Evolutionary conservation across 2,797 vertebrate species (phyloP).

Genomic region (Hapalemur alaotrensis): DNA sequence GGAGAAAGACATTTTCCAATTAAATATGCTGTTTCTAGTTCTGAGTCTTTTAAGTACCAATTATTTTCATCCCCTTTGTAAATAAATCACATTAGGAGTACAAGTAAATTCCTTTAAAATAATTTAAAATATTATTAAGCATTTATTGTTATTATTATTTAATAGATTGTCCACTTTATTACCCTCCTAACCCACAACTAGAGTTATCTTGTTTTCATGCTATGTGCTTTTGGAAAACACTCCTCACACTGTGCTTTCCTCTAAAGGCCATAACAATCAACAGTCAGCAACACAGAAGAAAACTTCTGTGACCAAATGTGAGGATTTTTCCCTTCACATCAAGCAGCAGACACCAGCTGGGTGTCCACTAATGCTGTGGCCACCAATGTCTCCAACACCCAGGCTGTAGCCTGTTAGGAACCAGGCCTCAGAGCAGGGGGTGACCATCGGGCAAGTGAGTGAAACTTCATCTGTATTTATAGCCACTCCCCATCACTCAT

Average conservation of each 20-base stretch:
- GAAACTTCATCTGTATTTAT: too few species aligned
- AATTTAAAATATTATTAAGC: neutral
- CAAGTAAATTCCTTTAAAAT: neutral
- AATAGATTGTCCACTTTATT: conserved; percentile 46
- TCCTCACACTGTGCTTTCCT: neutral
- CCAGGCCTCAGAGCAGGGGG: too few species aligned
- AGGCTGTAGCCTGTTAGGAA: too few species aligned
- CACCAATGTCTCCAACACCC: too few species aligned
- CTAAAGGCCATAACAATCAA: neutral
- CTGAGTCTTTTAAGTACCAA: neutral
- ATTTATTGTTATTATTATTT: conserved; percentile 76
- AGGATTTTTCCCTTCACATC: neutral
- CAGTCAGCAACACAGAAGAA: neutral
- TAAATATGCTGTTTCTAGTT: neutral
- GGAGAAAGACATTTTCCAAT: neutral
- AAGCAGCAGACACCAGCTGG: neutral
- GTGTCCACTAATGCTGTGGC: neutral
- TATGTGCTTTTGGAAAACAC: neutral
- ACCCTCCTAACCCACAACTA: conserved; percentile 55
- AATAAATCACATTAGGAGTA: neutral
- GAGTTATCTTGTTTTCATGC: conserved; percentile 65
- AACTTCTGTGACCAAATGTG: neutral
- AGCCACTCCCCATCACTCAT: too few species aligned
- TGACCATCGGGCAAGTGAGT: too few species aligned
- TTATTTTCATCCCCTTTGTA: neutral